A percentile compares a stretch with the other conserved stretches of the same genome.
These are phyloP conservation scores for Plotosus lineatus DNA, from an alignment of 2,113 vertebrate species.

Conservation along the genomic window DNA sequence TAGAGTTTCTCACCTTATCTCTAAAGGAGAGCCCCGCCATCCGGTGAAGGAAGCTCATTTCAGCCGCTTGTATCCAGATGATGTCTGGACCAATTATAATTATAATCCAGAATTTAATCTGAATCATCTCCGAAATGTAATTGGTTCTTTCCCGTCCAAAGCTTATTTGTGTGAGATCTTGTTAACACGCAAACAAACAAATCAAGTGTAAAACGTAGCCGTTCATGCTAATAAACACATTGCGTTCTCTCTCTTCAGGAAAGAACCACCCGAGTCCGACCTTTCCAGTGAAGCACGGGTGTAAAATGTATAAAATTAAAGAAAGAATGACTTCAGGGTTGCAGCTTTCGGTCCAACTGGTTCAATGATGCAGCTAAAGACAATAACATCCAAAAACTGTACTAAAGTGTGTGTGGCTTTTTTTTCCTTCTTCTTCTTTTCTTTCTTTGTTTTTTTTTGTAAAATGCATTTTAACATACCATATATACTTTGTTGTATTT, in stretches of 20 bases:
- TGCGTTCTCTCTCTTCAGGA: conserved; percentile 56
- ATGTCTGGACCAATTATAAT: no score
- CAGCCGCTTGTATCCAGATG: no score
- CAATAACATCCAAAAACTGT: background rate
- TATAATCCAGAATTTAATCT: no score
- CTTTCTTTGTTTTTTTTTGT: background rate
- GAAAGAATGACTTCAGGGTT: background rate
- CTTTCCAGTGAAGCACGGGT: conserved; percentile 52
- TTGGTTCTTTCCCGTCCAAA: no score
- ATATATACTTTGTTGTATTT: background rate
- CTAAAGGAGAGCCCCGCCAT: no score
- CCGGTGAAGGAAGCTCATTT: no score
- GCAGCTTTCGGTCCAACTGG: background rate
- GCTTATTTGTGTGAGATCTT: no score
- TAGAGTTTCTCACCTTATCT: no score
- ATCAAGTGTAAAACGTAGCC: no score
- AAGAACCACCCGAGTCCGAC: conserved; percentile 52
- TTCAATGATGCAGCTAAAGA: background rate
- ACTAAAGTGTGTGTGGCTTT: background rate
- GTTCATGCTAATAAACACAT: background rate
- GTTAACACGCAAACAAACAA: no score
- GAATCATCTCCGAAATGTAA: no score
- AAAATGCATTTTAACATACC: background rate
- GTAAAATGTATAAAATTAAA: background rate
- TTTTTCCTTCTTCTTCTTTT: no score